Evolutionary conservation across 2,113 vertebrate species (phyloP), one percentile per base, ranked within the genome.

Genomic region (Chloropsis cyanopogon): DNA sequence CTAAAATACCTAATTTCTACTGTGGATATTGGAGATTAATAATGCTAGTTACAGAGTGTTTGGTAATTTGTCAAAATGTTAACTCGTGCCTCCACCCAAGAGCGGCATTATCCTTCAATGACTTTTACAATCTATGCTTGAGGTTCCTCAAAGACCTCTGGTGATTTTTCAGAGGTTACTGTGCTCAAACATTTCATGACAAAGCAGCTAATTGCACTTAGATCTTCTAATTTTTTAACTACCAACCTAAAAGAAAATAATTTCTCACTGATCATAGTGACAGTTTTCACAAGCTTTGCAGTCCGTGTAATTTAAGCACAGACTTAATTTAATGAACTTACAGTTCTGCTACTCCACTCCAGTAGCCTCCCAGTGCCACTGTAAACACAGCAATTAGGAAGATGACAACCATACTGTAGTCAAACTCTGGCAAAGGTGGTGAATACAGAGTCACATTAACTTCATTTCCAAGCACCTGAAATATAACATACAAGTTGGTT

Each of bases 301-400:
- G 29, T 25, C 18, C 42, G 52, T 3, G 3, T 42, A 49, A 83
- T n/a, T 69, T 63, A 93, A 77, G 39, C 47, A 53, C 37, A 37
- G 37, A 37, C 37, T 37, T 37, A 37, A 2, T 90, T 87, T 86
- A 86, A 64, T 54, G 83, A 83, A 98, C 98, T 98, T 96, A 98
- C 98, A 98, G 97, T 95, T 99, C 99, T 95, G 98, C 97, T 3
- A 98, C 96, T 39, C 99, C 99, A 1, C 99, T 99, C 99, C 99
- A 99, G 95, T 98, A 99, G 70, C 99, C 98, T 35, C 99, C 99
- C 88, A 99, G 92, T 10, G 97, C 96, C 44, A 99, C 98, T 2
- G 99, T 99, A 73, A 98, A 96, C 21, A 99, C 98, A 17, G 98
- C 97, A 85, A 99, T 98, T 33, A 98, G n/a, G 28, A 99, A 98